phyloP scores from a whole-genome alignment of 2,797 vertebrate species.

The Myotis vivesi region DNA sequence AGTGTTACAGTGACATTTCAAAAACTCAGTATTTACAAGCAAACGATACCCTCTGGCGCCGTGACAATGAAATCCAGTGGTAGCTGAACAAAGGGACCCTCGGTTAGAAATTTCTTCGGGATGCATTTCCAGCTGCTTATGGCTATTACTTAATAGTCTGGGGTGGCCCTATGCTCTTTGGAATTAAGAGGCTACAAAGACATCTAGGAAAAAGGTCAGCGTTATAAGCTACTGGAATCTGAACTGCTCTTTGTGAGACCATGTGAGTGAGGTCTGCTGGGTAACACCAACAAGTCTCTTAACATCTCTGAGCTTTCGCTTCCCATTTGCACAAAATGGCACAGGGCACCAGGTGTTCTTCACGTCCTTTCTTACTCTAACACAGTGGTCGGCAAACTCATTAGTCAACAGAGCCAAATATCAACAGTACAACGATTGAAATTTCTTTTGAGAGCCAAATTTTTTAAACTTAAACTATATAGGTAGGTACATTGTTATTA shows the following conservation, averaged over 20 bases:
- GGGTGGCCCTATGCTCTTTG: neutral
- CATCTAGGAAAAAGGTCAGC: neutral
- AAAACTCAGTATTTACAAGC: conserved; percentile 80
- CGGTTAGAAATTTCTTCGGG: conserved; percentile 65
- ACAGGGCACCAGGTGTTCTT: neutral
- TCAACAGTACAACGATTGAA: too few relatives aligned
- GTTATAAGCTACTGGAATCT: rapidly evolving
- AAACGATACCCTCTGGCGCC: conserved; percentile 77
- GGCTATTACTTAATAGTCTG: conserved; percentile 4
- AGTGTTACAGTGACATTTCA: conserved; percentile 79
- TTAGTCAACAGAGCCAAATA: too few relatives aligned
- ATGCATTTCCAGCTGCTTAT: conserved; percentile 31
- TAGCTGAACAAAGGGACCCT: conserved; percentile 73
- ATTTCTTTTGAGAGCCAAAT: too few relatives aligned
- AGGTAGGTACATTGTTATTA: too few relatives aligned
- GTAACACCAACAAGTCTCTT: neutral
- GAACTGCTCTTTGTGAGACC: too few relatives aligned
- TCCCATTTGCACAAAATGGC: neutral
- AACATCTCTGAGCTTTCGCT: neutral
- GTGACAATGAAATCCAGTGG: conserved; percentile 69
- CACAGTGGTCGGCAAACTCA: too few relatives aligned
- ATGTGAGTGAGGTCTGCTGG: rapidly evolving
- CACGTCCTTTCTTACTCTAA: neutral
- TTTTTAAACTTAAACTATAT: too few relatives aligned
- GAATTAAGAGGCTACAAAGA: neutral